Base-by-base conservation (phyloP, 2,113 vertebrate species). In the Dascyllus trimaculatus region DNA sequence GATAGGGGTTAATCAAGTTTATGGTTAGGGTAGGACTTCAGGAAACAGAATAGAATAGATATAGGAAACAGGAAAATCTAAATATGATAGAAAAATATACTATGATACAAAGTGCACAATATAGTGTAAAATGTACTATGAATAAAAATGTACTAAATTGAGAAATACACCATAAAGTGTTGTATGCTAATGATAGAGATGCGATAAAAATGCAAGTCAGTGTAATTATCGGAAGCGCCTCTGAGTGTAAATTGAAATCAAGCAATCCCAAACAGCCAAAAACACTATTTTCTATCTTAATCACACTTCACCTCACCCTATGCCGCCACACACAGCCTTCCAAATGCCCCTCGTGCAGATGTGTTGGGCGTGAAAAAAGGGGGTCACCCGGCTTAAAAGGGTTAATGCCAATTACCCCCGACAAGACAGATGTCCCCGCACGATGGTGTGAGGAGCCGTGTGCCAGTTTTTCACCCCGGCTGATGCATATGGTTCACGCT, bases 341-440 rank as follows among this genome's bases (percentile, higher is more conserved):
- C 13, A 54, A 26, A 76, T 24, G 18, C n/a, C 54, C 26, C 1
- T 29, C 3, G 43, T 83, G 67, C 70, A 82, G 69, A 85, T 82
- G 79, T 81, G 81, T 60, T 82, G 80, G 82, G 15, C 53, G 22
- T 80, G 40, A 82, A 88, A 82, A 78, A 84, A 87, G 51, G 82
- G 84, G 89, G 89, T 82, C 84, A 61, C 54, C 54, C 61, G 19
- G 65, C 64, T 81, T 67, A 76, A 88, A 72, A 60, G 71, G 89
- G 88, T 91, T 87, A 92, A 92, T 89, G 91, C 89, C 86, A 93
- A 92, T 93, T 90, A 91, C 26, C 64, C n/a, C 59, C 19, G 13
- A 66, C 45, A 68, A n/a, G 79, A 70, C 87, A 91, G 86, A 88
- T 89, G 89, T 81, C 74, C 54, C 65, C 25, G 45, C 49, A 59